A percentile compares a stretch with the other conserved stretches of the same genome.
phyloP scores from a whole-genome alignment of 2,113 vertebrate genomes.

The Cryptotis parvus region DNA sequence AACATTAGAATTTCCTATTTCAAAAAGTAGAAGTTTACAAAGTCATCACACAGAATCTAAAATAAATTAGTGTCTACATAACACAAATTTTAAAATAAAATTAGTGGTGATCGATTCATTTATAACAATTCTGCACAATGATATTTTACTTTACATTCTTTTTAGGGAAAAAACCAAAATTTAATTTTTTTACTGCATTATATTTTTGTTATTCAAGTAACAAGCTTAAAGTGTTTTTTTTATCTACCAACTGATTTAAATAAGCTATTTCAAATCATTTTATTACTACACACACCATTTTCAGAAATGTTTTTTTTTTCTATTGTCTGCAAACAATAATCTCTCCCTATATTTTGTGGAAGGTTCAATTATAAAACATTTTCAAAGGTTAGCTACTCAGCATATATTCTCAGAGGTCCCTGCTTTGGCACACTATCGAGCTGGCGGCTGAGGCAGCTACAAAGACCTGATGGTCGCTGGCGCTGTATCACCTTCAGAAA shows the following conservation, averaged over 20 bases:
- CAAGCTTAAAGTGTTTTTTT: no score
- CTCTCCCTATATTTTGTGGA: conserved; percentile 35
- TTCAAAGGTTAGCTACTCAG: background rate
- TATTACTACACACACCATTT: background rate
- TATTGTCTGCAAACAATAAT: background rate
- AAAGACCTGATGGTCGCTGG: no score
- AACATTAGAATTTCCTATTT: no score
- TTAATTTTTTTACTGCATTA: background rate
- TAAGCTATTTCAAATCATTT: background rate
- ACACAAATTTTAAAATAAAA: no score
- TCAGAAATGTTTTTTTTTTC: conserved; percentile 41
- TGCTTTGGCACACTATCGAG: no score
- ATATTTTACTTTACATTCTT: conserved; percentile 53
- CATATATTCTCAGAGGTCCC: no score
- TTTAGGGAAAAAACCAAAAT: conserved; percentile 29
- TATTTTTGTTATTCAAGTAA: background rate
- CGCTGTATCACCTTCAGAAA: no score
- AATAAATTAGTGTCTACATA: no score
- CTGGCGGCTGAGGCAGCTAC: no score
- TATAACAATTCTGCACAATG: conserved; percentile 16
- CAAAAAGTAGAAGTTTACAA: no score
- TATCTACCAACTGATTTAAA: conserved; percentile 25
- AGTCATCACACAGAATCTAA: no score
- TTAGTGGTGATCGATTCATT: no score
- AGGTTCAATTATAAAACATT: background rate